Evolutionary conservation across 1,140 invertebrate species (phyloP), one percentile per base, ranked within the genome.

Genomic region (Aradophagus sp.): DNA sequence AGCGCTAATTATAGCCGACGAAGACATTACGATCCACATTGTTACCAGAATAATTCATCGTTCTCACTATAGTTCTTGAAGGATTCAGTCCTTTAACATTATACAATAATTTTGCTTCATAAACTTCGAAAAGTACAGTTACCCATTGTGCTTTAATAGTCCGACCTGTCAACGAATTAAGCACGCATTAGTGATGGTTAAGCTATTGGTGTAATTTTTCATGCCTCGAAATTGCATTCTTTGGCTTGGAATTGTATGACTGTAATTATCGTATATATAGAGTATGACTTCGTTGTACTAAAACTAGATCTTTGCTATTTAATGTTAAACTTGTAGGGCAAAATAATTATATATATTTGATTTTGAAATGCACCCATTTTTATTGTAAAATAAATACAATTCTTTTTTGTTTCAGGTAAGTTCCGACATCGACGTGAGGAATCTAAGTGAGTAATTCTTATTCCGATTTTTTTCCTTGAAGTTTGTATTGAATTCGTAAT

Each of bases 91-190:
- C 50, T 35, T 48, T 13, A 42, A 38, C 44, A 27, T 58, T 50
- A 20, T 70, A 70, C 42, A 69, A 69, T 56, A 69, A 62, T 69
- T 62, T 69, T 62, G 36, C 42, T 61, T 31, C 31, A 61, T 59
- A 62, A 69, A 62, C 50, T 69, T 32, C 50, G 20, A 69, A 55
- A 42, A 50, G 20, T 62, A 69, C 66, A 61, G 66, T 69, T 69
- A 69, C n/a, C 35, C 36, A 69, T 69, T 69, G 66, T 69, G 27
- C 56, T 35, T 47, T 62, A 62, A 70, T 58, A 52, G 58, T 70
- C 19, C 62, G 66, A 58, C 58, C 66, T 63, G 66, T 70, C 58
- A 58, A 52, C 39, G 36, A 58, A 70, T 70, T 70, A 65, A 47
- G 48, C 48, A 27, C 17, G 23, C 41, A 55, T 53, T 63, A 56